phyloP scores from a whole-genome alignment of 2,797 vertebrate genomes.

The Bufotes viridis region DNA sequence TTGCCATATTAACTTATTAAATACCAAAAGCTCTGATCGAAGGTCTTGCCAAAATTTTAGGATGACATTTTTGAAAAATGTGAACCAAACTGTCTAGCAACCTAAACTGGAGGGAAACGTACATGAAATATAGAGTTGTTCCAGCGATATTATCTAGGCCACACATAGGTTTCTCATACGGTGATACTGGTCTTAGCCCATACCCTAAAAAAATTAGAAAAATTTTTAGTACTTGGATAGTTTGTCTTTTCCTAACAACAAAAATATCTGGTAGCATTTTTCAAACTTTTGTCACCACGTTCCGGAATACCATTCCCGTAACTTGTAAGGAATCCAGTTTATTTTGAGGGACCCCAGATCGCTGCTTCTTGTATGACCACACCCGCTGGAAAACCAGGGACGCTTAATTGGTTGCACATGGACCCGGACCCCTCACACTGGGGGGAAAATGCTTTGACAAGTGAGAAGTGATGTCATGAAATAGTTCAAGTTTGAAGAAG shows the following conservation, averaged over 20 bases:
- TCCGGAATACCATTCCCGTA: not conserved
- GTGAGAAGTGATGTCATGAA: conserved; percentile 56
- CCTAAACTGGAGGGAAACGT: too few species aligned
- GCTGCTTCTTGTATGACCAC: not conserved
- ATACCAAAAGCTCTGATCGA: too few species aligned
- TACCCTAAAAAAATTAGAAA: not conserved
- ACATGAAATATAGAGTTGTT: not conserved
- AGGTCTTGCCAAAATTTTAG: not conserved
- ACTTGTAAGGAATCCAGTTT: conserved; percentile 30
- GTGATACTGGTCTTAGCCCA: not conserved
- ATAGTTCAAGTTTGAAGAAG: conserved; percentile 39
- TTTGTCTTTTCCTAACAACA: not conserved
- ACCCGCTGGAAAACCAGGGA: conserved; percentile 11
- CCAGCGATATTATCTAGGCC: not conserved
- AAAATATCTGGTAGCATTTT: not conserved
- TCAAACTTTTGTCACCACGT: not conserved
- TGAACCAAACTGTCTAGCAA: not conserved
- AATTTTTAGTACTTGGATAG: not conserved
- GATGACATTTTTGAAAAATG: not conserved
- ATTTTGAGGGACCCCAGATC: conserved; percentile 2
- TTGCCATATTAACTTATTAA: too few species aligned
- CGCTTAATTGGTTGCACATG: conserved; percentile 49
- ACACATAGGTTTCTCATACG: not conserved
- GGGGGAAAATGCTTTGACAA: conserved; percentile 53
- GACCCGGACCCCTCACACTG: conserved; percentile 3